These are phyloP conservation scores for Zosterops japonicus DNA, from an alignment of 2,113 vertebrate species.

Conservation along the genomic window DNA sequence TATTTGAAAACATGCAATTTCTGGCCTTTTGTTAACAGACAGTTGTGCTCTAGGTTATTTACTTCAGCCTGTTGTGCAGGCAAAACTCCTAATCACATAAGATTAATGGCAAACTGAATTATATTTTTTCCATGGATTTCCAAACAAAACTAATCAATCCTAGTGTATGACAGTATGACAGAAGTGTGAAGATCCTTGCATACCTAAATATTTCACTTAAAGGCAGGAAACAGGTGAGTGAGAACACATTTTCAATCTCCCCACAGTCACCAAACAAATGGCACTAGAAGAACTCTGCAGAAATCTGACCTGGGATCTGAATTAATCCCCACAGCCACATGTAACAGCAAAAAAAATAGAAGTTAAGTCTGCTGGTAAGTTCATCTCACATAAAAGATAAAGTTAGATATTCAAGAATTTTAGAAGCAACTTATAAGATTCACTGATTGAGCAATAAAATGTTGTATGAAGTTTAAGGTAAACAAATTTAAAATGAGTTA, in stretches of 20 bases:
- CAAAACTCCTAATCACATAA: background rate
- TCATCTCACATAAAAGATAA: background rate
- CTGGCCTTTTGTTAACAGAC: background rate
- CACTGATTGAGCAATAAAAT: background rate
- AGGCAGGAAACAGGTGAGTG: background rate
- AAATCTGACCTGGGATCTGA: background rate
- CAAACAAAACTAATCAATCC: background rate
- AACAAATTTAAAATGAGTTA: background rate
- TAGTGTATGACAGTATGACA: background rate
- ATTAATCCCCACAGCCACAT: background rate
- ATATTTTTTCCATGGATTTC: background rate
- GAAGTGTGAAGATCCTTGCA: background rate
- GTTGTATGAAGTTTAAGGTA: background rate
- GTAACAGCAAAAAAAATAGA: background rate
- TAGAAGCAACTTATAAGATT: background rate
- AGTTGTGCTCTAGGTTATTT: background rate
- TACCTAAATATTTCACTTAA: background rate
- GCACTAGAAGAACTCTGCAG: background rate
- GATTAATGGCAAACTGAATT: background rate
- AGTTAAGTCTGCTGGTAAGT: background rate
- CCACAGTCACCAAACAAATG: background rate
- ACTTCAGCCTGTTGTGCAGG: background rate
- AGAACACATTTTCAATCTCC: background rate
- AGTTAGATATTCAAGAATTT: background rate
- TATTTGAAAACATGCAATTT: background rate